A percentile compares a stretch with the other conserved stretches of the same genome.
These are phyloP conservation scores for Hybognathus amarus DNA, from an alignment of 2,797 vertebrate species.

Conservation along the genomic window DNA sequence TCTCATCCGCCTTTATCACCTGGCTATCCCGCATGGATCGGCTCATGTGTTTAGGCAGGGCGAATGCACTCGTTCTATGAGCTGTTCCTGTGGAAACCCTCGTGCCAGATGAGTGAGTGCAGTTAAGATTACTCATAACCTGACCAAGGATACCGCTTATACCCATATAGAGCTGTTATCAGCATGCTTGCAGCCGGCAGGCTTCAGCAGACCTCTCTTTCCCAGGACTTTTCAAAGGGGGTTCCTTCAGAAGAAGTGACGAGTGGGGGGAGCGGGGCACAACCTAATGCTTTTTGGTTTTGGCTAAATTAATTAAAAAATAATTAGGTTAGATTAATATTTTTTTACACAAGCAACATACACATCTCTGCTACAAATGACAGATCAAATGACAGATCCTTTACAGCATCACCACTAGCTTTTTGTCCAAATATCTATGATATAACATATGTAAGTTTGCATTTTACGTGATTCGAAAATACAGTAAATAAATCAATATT, in stretches of 20 bases:
- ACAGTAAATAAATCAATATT: too few species aligned
- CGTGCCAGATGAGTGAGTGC: slow-evolving; percentile 25
- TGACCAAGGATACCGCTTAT: slow-evolving; percentile 43
- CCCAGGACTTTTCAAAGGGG: slow-evolving; percentile 28
- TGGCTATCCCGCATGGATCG: slow-evolving; percentile 61
- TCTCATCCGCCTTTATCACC: slow-evolving; percentile 18
- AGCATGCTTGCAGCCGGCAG: slow-evolving; percentile 51
- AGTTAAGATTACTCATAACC: slow-evolving; percentile 22
- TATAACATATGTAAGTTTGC: too few species aligned
- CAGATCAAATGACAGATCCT: too few species aligned
- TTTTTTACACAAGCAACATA: too few species aligned
- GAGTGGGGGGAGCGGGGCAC: too few species aligned
- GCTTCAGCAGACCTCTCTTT: slow-evolving; percentile 57
- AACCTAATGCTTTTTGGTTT: too few species aligned
- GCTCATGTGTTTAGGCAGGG: slow-evolving; percentile 55
- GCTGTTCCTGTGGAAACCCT: slow-evolving; percentile 28
- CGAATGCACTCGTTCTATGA: slow-evolving; percentile 61
- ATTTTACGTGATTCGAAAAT: too few species aligned
- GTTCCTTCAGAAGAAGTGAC: slow-evolving; percentile 27
- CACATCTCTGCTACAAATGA: too few species aligned
- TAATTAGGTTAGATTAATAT: too few species aligned
- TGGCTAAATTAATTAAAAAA: too few species aligned
- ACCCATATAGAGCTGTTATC: slow-evolving; percentile 51
- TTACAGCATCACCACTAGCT: too few species aligned
- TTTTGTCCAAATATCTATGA: too few species aligned